Conservation (phyloP, 2,888 invertebrate species). For the Plebejus argus region DNA sequence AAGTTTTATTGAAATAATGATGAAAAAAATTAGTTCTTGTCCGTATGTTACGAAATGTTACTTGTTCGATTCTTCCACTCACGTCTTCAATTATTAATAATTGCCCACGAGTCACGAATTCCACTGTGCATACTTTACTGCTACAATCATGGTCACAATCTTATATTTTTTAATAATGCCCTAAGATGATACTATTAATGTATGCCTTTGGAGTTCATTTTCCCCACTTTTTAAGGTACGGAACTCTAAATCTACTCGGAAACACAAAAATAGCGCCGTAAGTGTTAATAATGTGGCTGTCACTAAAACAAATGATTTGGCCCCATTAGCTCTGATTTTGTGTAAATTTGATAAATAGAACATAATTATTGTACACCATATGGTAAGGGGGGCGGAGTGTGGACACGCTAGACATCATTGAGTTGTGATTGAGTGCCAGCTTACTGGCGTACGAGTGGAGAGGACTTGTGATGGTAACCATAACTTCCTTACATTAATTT, state of each 20-base stretch:
- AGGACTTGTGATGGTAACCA: not conserved
- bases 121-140: too few relatives aligned
- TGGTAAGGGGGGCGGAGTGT: slow-evolving; percentile 36
- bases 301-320: slow-evolving; percentile 57
- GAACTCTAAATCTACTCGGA: not conserved
- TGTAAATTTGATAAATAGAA: slow-evolving; percentile 51
- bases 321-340: slow-evolving; percentile 51
- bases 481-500: not conserved
- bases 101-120: too few relatives aligned
- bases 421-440: slow-evolving; percentile 32
- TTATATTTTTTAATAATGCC: too few relatives aligned
- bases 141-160: too few relatives aligned
- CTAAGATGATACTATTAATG: too few relatives aligned
- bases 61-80: too few relatives aligned
- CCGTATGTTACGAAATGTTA: too few relatives aligned
- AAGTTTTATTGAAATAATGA: too few relatives aligned
- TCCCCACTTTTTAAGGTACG: not conserved
- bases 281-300: slow-evolving; percentile 52
- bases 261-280: slow-evolving; percentile 19
- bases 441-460: not conserved
- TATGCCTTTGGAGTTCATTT: too few relatives aligned
- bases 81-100: too few relatives aligned
- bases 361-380: slow-evolving; percentile 48
- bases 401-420: slow-evolving; percentile 8
- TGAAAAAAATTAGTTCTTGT: too few relatives aligned